Evolutionary conservation across 2,113 vertebrate species (phyloP), one percentile per base, ranked within the genome.

Genomic region (Forbesichthys papilliferus): DNA sequence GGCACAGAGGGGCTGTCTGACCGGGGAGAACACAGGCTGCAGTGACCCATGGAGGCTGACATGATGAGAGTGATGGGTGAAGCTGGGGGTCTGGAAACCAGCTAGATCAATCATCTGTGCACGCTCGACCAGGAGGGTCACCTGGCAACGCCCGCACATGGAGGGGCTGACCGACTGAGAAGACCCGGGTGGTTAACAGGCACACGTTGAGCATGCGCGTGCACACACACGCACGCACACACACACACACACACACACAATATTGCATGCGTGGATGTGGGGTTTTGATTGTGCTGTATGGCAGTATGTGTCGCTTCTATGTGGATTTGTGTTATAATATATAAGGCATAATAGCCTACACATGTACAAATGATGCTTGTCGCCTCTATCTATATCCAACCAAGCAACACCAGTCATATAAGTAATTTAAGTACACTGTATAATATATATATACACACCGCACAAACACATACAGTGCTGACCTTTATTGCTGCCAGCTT

Each of bases 51-150:
- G 47, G 65, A 66, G 56, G 53, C 49, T 54, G 69, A 79, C 76
- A 72, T 74, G 58, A 70, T 66, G 64, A 68, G 66, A 74, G 61
- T 62, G 69, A 53, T 33, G 79, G 83, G 83, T 69, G 78, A 83
- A 69, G 73, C 77, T 68, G 61, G 68, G 36, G 80, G 68, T 77
- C 66, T 73, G 61, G 60, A 75, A 75, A 82, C 78, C 83, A 84
- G 87, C 71, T 64, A 77, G 76, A 75, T 87, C 80, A 90, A 83
- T 82, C 71, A 86, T 86, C 55, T 63, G 71, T 80, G 66, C 69
- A 64, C 13, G 77, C 67, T 77, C 78, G 85, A 84, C 85, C 88
- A 84, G 81, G 82, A 74, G 75, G 84, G 86, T 87, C 71, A 86
- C 51, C 63, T 71, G 79, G 66, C 83, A 87, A 71, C 10, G 66